Conservation (phyloP, 2,797 vertebrate genomes). For the Acanthurus lineatus region DNA sequence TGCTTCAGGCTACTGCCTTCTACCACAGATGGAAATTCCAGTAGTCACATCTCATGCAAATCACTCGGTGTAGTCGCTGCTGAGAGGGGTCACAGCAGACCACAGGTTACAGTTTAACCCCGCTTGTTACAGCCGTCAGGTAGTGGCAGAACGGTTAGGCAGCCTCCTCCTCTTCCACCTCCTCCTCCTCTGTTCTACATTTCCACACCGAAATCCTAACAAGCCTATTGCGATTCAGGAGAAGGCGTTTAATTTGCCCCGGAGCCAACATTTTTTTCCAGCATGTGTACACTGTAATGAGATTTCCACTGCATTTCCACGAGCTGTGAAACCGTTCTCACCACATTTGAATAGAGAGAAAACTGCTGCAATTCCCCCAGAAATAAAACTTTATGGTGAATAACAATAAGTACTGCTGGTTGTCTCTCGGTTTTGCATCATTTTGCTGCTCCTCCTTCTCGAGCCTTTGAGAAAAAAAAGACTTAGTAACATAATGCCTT, state of each 20-base stretch:
- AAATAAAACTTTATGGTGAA: constrained; percentile 74
- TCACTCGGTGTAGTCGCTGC: constrained; percentile 38
- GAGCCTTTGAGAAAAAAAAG: constrained; percentile 46
- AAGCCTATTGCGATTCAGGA: constrained; percentile 78
- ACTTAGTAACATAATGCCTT: constrained; percentile 57
- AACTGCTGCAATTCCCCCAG: constrained; percentile 64
- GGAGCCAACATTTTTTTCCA: constrained; percentile 72
- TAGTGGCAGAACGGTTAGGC: constrained; percentile 45
- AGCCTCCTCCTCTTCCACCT: neutral
- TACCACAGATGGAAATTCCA: constrained; percentile 60
- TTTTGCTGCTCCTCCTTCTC: constrained; percentile 37
- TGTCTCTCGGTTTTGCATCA: constrained; percentile 64
- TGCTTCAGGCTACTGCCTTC: constrained; percentile 37
- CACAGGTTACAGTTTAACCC: constrained; percentile 73
- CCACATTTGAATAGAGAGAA: constrained; percentile 66
- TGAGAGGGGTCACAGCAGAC: constrained; percentile 50
- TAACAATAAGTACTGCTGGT: constrained; percentile 71
- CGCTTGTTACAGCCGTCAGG: constrained; percentile 67
- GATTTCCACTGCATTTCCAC: constrained; percentile 78
- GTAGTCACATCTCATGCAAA: constrained; percentile 67
- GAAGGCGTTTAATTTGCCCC: constrained; percentile 78
- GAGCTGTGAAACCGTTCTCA: constrained; percentile 71
- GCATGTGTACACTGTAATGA: constrained; percentile 78
- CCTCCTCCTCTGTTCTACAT: constrained; percentile 34
- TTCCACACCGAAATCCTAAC: constrained; percentile 78